Base-by-base conservation (phyloP, 2,797 vertebrate genomes). In the Sphaeramia orbicularis region DNA sequence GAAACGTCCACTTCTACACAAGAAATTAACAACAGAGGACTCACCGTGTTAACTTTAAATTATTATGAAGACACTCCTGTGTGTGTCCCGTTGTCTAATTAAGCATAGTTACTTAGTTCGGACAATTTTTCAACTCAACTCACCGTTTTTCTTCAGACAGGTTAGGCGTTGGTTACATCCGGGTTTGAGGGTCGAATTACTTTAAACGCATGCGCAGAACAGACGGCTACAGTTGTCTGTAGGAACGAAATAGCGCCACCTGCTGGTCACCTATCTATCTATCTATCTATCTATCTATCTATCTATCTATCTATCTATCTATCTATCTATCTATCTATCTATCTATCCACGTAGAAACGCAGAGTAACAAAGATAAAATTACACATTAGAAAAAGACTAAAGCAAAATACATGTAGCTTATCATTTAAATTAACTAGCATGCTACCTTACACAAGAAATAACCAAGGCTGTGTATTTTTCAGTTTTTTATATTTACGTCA, bases 81-180 rank as follows among this genome's bases (percentile, higher is more conserved):
- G 1, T 10, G 1, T 38, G 44, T 69, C 37, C 8, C 47, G 1
- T 0, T 15, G 2, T 44, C 11, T 42, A 54, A 51, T 30, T 4
- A 40, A 3, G 0, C 0, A 45, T 5, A 66, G 42, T 43, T 13
- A 49, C 6, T 35, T 10, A 30, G 52, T 65, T 68, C 4, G 43
- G 32, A 4, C 19, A 30, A 40, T 83, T 83, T 67, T 65, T 10
- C 43, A 68, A 85, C 75, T 86, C 66, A 50, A 84, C 93, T 94
- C 78, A 94, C 94, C 88, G 91, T 92, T 92, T 88, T 91, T 91
- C 90, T 81, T 88, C 85, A 80, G 65, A 87, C 91, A 92, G 92
- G 91, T 91, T 94, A 94, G 94, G 94, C 94, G 94, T 95, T 95
- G 94, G 94, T 95, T 94, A 91, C 93, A 94, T 95, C 94, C 94